A percentile compares a stretch with the other conserved stretches of the same genome.
phyloP scores from a whole-genome alignment of 1,140 invertebrate genomes.

The Matsumurasca onukii region DNA sequence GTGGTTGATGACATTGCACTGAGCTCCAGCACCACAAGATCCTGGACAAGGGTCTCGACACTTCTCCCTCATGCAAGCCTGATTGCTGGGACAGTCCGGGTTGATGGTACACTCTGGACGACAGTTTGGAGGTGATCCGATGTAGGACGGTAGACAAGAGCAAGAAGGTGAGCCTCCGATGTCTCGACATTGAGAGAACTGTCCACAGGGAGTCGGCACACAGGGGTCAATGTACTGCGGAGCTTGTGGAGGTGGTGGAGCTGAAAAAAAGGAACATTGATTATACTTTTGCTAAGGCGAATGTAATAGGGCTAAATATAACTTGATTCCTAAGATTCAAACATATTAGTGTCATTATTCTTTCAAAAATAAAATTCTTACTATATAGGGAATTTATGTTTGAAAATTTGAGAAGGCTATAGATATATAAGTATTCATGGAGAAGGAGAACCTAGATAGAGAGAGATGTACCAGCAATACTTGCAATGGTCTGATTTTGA shows the following conservation, averaged over 20 bases:
- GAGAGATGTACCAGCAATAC: too few species aligned
- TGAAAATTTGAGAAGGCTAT: too few species aligned
- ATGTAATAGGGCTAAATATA: too few species aligned
- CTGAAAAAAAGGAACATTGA: too few species aligned
- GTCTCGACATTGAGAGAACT: constrained; percentile 56
- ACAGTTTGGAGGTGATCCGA: constrained; percentile 67
- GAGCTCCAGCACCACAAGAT: constrained; percentile 64
- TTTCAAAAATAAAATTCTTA: too few species aligned
- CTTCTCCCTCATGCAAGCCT: constrained; percentile 68
- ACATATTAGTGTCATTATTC: too few species aligned
- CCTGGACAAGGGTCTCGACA: constrained; percentile 70
- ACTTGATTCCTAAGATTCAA: too few species aligned
- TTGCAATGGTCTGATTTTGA: too few species aligned
- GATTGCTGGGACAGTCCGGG: constrained; percentile 65
- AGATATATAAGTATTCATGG: too few species aligned
- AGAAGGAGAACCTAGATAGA: too few species aligned
- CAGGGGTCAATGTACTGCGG: constrained; percentile 55
- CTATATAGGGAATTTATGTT: too few species aligned
- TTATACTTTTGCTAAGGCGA: too few species aligned
- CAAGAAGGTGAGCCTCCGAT: constrained; percentile 54
- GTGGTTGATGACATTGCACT: constrained; percentile 56
- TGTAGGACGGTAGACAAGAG: constrained; percentile 55
- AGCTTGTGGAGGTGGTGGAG: constrained; percentile 52
- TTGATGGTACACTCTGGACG: constrained; percentile 69
- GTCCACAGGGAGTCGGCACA: constrained; percentile 56